Conservation (phyloP, 53 echinoderm and acorn worm genomes). For the Patiria pectinifera region DNA sequence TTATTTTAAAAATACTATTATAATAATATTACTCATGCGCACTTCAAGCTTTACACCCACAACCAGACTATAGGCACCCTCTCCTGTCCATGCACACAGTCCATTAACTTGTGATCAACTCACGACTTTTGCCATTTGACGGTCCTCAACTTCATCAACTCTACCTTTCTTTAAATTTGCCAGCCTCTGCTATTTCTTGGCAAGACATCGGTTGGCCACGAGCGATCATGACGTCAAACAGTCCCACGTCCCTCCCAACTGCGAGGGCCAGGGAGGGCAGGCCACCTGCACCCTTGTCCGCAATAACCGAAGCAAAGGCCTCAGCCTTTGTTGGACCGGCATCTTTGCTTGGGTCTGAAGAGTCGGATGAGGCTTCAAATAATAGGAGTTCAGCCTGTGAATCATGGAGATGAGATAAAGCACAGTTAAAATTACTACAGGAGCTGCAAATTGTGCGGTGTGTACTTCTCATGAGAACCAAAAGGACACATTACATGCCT, state of each 20-base stretch:
- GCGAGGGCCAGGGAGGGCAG: conserved; percentile 5
- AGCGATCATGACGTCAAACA: conserved; percentile 31
- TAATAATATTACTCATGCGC: too few species aligned
- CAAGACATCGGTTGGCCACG: conserved; percentile 22
- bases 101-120: too few species aligned
- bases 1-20: too few species aligned
- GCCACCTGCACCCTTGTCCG: background rate
- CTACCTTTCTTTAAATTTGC: conserved; percentile 41
- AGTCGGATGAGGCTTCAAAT: background rate
- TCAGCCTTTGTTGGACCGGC: background rate
- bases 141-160: background rate
- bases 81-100: too few species aligned
- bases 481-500: too few species aligned
- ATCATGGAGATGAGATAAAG: background rate
- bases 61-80: too few species aligned
- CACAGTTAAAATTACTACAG: background rate
- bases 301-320: background rate
- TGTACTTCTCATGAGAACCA: too few species aligned
- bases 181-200: conserved; percentile 35
- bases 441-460: too few species aligned
- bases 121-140: too few species aligned
- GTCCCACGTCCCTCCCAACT: conserved; percentile 16
- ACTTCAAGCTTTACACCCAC: too few species aligned
- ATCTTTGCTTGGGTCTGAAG: background rate
- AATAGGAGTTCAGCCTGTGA: background rate